These are phyloP conservation scores for Piaya cayana DNA, from an alignment of 2,113 vertebrate genomes.

Conservation along the genomic window DNA sequence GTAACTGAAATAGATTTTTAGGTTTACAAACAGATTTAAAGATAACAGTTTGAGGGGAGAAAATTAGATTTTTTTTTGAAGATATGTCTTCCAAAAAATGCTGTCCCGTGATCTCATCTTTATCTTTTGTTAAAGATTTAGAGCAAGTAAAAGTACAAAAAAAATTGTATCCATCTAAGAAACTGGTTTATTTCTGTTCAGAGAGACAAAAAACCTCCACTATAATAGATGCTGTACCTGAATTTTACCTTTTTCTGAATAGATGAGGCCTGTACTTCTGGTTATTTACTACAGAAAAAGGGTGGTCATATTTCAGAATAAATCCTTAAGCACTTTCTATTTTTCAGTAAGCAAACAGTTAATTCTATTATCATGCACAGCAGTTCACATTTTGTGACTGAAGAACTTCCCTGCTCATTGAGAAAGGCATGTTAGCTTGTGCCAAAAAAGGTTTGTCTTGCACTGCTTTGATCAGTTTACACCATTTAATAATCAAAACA, in stretches of 20 bases:
- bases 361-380: not conserved
- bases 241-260: not conserved
- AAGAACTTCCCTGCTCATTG: not conserved
- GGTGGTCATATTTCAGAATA: not conserved
- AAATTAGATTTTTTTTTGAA: not conserved
- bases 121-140: not conserved
- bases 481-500: constrained; percentile 57
- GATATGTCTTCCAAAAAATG: not conserved
- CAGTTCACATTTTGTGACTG: constrained; percentile 17
- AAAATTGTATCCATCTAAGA: not conserved
- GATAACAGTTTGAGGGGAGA: not conserved
- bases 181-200: not conserved
- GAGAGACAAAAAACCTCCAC: not conserved
- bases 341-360: not conserved
- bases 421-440: not conserved
- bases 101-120: not conserved
- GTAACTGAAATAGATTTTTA: not conserved
- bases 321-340: not conserved
- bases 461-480: constrained; percentile 51
- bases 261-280: not conserved
- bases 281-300: not conserved
- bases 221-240: not conserved
- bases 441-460: constrained; percentile 47
- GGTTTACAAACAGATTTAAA: not conserved
- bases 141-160: not conserved